Base-by-base conservation (phyloP, 2,888 invertebrate genomes). In the Bombylius discolor region DNA sequence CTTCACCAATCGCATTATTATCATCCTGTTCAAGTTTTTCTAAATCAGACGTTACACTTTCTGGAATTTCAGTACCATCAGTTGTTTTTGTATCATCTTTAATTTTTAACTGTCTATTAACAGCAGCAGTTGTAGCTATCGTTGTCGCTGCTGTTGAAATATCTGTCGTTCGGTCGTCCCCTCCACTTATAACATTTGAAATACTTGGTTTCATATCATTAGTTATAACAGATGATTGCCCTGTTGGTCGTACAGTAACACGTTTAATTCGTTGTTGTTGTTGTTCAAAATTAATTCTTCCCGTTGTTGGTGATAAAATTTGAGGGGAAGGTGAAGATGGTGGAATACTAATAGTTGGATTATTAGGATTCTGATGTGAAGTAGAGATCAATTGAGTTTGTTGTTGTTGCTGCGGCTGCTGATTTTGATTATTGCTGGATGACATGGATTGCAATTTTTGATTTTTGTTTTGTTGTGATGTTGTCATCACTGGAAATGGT, bases 21-120 rank as follows among this genome's bases (percentile, higher is more conserved):
- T 85, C 84, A 59, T 72, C 70, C 64, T 83, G 81, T 65, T 85
- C 85, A 31, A 84, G 68, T 65, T 84, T 84, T 64, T 84, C 84
- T 44, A 84, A 69, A 65, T 84, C 84, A 6, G 81, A 83, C 1
- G 82, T 81, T 5, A 84, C 83, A 64, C 81, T 81, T 63, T 83
- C 83, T 0, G 82, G 81, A 61, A 82, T 81, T 68, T 83, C 82
- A 47, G 79, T 75, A 60, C 11, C 4, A 11, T 73, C 76, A 4
- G 72, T n/a, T 4, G 47, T 14, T 51, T 56, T 56, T 12, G 53
- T 36, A 31, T 51, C 55, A 7, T 58, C 56, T 31, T 57, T 59
- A 12, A 47, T n/a, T 51, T 55, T 59, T 31, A 49, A 44, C 51
- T 55, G 67, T 59, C 64, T 64, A 52, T 61, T 55, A 56, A 59